Conservation (phyloP, 2,113 vertebrate genomes). For the Acanthochromis polyacanthus region DNA sequence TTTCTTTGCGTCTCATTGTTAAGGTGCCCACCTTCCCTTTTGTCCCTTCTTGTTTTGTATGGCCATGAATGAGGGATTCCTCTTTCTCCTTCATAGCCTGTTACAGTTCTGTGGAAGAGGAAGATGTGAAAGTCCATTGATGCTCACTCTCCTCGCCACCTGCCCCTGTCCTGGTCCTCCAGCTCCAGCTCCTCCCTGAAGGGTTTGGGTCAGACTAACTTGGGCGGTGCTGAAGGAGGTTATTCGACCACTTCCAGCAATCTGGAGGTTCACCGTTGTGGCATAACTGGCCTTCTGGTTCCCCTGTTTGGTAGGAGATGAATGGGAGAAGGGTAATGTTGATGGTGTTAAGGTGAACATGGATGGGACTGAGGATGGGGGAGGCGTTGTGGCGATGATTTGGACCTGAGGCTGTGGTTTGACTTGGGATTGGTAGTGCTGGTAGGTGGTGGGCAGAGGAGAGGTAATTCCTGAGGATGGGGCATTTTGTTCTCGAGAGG, state of each 20-base stretch:
- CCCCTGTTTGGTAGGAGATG: conserved; percentile 44
- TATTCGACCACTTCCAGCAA: conserved; percentile 88
- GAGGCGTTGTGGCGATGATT: not conserved
- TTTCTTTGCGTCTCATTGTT: not conserved
- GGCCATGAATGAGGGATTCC: no score
- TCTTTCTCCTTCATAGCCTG: conserved; percentile 48
- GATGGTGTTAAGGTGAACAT: conserved; percentile 10
- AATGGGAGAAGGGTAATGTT: not conserved
- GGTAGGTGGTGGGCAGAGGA: conserved; percentile 18
- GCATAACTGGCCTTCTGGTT: conserved; percentile 88
- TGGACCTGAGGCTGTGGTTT: conserved; percentile 26
- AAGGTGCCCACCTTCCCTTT: not conserved
- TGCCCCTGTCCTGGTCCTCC: conserved; percentile 45
- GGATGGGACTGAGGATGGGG: not conserved
- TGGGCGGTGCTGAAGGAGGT: conserved; percentile 90
- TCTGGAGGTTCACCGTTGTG: conserved; percentile 92
- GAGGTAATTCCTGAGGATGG: conserved; percentile 22
- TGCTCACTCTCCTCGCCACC: conserved; percentile 77
- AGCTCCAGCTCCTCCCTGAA: conserved; percentile 64
- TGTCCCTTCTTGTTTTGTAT: not conserved
- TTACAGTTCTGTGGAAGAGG: conserved; percentile 72
- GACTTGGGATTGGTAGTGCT: conserved; percentile 25
- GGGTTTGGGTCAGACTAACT: conserved; percentile 89
- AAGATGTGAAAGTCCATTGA: conserved; percentile 76
- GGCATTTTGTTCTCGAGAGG: conserved; percentile 24